Conservation (phyloP, 2,797 vertebrate species). For the Diceros bicornis region DNA sequence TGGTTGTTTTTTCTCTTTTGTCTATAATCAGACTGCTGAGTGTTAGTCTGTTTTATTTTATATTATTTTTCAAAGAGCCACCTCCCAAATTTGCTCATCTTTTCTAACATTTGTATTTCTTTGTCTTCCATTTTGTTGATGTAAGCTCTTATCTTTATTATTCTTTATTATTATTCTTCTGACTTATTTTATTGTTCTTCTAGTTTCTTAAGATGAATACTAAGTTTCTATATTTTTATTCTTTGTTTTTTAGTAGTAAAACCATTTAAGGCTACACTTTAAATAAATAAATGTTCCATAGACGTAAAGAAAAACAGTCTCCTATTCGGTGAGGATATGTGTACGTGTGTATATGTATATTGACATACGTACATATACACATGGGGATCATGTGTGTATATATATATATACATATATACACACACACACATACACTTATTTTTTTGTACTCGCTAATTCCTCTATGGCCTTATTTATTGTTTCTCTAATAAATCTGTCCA, state of each 20-base stretch:
- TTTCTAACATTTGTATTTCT: constrained; percentile 19
- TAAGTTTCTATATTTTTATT: constrained; percentile 27
- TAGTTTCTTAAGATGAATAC: background rate
- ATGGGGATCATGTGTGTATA: background rate
- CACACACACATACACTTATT: background rate
- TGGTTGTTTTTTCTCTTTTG: constrained; percentile 18
- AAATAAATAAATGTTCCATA: constrained; percentile 2
- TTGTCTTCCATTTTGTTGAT: background rate
- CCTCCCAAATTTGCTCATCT: background rate
- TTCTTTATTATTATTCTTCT: too few relatives aligned
- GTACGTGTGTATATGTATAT: background rate
- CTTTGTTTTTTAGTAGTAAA: background rate
- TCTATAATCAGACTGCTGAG: background rate
- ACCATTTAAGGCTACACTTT: constrained; percentile 19
- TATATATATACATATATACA: background rate
- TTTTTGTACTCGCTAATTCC: background rate
- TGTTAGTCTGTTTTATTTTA: constrained; percentile 13
- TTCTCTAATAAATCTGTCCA: background rate
- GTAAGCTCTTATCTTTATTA: background rate
- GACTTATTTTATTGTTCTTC: too few relatives aligned
- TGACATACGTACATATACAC: background rate
- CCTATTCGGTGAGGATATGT: background rate
- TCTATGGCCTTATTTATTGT: background rate
- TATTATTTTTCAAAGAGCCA: constrained; percentile 16
- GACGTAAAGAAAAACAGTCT: background rate